Base-by-base conservation (phyloP, 2,888 invertebrate genomes). In the Sclerodermus sp. region DNA sequence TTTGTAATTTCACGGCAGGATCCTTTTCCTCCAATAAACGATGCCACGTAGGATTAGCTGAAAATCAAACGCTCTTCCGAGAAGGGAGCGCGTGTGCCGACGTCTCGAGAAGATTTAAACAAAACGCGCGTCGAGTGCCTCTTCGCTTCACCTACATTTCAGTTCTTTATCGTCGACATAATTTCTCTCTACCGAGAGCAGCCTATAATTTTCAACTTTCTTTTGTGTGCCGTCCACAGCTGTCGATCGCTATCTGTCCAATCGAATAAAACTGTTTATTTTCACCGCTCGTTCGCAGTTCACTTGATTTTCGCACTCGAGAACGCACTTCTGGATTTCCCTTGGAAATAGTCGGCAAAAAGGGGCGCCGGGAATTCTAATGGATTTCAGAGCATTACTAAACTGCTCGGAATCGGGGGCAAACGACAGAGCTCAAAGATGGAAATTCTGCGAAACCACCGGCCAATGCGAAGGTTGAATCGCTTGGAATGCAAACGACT, bases 401-500 rank as follows among this genome's bases (percentile, higher is more conserved):
- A 42, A 42, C 42, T 42, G 15, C 30, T 30, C 39, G 12, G 43
- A 37, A 47, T 49, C 47, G 45, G 23, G 37, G 36, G 40, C 6
- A 14, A 17, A 29, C 31, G 37, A 42, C 12, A 23, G 41, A 47
- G 41, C 40, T 49, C 50, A 47, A 50, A 42, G 51, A 55, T 58
- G 58, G 54, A 53, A 64, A 55, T 48, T 37, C 32, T 17, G 38
- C 40, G 23, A 23, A 23, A 23, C 3, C 23, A 8, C 47, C 37
- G 45, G 18, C 34, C 44, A 47, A 53, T 57, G 16, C 42, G 50
- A 12, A 13, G 34, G 47, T 30, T 59, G 57, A 50, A 53, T 60
- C 51, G 55, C 59, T 67, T 62, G 60, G 62, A 54, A 69, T 67
- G 65, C 64, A 69, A 71, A 70, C 58, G 59, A 65, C 49, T 42